Conservation (phyloP, 2,888 invertebrate species). For the Lasioglossum pauxillum region DNA sequence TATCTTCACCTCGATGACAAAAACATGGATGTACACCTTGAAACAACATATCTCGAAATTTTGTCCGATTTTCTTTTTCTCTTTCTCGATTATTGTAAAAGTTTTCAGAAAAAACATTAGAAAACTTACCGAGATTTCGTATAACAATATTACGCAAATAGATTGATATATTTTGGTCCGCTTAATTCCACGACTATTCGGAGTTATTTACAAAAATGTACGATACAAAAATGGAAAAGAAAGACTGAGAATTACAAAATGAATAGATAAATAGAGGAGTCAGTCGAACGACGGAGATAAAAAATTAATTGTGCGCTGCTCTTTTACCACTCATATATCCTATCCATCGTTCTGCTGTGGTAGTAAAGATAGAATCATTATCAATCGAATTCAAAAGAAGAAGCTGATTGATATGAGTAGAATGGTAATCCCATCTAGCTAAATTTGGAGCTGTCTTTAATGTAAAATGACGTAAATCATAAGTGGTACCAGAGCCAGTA, state of each 20-base stretch:
- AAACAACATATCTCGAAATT: neutral
- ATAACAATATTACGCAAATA: conserved; percentile 35
- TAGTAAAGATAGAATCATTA: conserved; percentile 91
- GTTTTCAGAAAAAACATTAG: neutral
- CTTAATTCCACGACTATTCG: conserved; percentile 39
- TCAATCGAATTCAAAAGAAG: conserved; percentile 95
- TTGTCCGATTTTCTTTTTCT: neutral
- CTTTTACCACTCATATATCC: conserved; percentile 98
- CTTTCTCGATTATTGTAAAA: neutral
- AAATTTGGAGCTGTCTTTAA: conserved; percentile 95
- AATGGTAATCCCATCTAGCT: conserved; percentile 99
- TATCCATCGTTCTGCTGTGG: conserved; percentile 96
- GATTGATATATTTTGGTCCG: conserved; percentile 50
- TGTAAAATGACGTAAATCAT: conserved; percentile 97
- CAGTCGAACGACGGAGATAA: neutral
- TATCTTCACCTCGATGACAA: neutral
- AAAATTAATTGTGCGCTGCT: conserved; percentile 94
- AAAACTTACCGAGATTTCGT: neutral
- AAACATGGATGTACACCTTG: neutral
- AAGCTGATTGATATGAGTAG: conserved; percentile 98
- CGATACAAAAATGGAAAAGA: conserved; percentile 28
- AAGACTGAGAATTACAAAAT: conserved; percentile 8
- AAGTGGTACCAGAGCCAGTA: conserved; percentile 97
- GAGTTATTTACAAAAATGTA: conserved; percentile 46
- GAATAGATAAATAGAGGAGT: conserved; percentile 21